A percentile compares a stretch with the other conserved stretches of the same genome.
Conservation (phyloP, 2,888 invertebrate species). For the Dione vanillae region DNA sequence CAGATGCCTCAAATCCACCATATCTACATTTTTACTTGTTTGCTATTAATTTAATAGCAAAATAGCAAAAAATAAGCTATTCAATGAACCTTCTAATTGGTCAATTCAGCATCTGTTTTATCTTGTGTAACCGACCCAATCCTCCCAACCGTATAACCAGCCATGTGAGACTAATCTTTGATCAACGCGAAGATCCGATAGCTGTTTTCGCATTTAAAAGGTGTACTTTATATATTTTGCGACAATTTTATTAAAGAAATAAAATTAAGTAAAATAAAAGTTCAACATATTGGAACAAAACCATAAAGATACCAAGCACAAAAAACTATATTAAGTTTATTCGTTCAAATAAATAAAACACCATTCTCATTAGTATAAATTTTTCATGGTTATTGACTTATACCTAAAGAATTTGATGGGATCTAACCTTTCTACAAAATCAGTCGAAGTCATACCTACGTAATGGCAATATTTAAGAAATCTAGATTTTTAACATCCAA, state of each 20-base stretch:
- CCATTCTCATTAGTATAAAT: not conserved
- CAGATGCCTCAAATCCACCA: too few species aligned
- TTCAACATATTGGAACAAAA: not conserved
- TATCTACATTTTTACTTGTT: too few species aligned
- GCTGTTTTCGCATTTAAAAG: slow-evolving; percentile 19
- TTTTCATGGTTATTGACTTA: not conserved
- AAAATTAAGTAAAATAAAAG: not conserved
- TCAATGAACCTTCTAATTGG: slow-evolving; percentile 33
- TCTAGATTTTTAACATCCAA: too few species aligned
- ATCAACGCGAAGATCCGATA: slow-evolving; percentile 29
- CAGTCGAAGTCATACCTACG: too few species aligned
- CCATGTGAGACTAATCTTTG: slow-evolving; percentile 38
- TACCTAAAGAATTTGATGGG: too few species aligned
- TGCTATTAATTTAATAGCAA: slow-evolving; percentile 2
- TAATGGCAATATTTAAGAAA: too few species aligned
- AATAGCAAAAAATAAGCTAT: slow-evolving; percentile 13
- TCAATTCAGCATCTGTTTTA: slow-evolving; percentile 34
- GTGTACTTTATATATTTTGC: not conserved
- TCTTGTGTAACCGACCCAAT: slow-evolving; percentile 24
- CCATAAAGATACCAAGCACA: not conserved
- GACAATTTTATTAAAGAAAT: not conserved
- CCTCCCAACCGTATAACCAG: slow-evolving; percentile 27
- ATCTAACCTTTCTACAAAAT: too few species aligned
- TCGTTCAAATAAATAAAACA: not conserved
- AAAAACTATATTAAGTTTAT: not conserved